phyloP scores from a whole-genome alignment of 2,797 vertebrate species.

The Acanthornis magna region DNA sequence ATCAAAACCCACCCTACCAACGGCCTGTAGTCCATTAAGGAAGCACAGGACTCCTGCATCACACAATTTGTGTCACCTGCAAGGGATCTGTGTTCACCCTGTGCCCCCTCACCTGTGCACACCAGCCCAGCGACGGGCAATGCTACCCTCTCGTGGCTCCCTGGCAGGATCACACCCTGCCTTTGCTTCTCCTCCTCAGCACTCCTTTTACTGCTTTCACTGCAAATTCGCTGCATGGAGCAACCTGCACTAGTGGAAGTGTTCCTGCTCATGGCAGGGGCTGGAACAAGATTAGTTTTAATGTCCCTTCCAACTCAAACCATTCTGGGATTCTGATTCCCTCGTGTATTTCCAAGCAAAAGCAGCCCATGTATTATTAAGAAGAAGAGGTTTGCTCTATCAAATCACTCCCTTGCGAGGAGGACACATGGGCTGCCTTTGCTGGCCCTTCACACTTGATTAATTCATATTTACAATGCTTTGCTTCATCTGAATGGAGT shows the following conservation, averaged over 20 bases:
- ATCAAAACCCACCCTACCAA: accelerated
- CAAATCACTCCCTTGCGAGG: background rate
- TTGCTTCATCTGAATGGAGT: background rate
- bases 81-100: accelerated
- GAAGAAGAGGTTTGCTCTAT: background rate
- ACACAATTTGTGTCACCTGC: accelerated
- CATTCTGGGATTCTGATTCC: background rate
- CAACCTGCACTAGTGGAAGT: accelerated
- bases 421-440: background rate
- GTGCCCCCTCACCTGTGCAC: accelerated
- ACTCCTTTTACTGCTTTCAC: accelerated
- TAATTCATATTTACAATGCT: background rate
- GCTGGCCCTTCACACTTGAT: background rate
- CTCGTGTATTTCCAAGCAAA: background rate
- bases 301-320: background rate
- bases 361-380: background rate
- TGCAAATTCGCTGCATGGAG: background rate
- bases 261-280: background rate
- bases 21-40: accelerated
- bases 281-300: background rate
- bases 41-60: accelerated
- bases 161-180: accelerated
- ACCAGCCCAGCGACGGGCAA: background rate
- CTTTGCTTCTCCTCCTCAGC: background rate
- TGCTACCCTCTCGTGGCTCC: background rate